Base-by-base conservation (phyloP, 2,797 vertebrate genomes). In the Urocyon cinereoargenteus region DNA sequence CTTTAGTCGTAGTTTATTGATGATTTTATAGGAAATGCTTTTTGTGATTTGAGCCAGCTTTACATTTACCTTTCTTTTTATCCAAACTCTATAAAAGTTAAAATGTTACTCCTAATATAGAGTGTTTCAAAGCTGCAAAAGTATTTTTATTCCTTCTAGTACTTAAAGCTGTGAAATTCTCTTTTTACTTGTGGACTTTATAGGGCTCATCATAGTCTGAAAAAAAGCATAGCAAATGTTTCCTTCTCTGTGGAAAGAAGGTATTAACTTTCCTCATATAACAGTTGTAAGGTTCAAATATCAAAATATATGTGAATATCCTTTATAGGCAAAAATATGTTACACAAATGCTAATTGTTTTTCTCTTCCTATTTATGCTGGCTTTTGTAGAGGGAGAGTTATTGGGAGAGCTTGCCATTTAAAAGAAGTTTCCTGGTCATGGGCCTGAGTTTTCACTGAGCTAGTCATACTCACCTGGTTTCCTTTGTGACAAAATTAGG, bases 181-280 rank as follows among this genome's bases (percentile, higher is more conserved):
- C 4, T 68, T 86, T 78, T 61, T 92, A 9, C 13, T 84, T 64
- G 11, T 79, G 13, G 4, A 64, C 9, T 88, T 93, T 78, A 75
- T 79, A 86, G 31, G 3, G 8, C 6, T 45, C 11, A 72, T 49
- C 28, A 59, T 10, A 72, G 31, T 26, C 24, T 93, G 22, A 77
- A 70, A 86, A 86, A 83, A 49, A 22, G 1, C 92, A 84, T 68
- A 82, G 6, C 11, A 93, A 95, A 73, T 19, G 6, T 78, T 91
- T 91, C 5, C 31, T 66, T 96, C 31, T 91, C n/a, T 68, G 31
- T 87, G 79, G 92, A 95, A 31, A 77, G 22, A 92, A 92, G 3
- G 9, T 34, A 88, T 40, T 91, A n/a, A 59, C 14, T 10, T 34
- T 10, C 2, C 15, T 45, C 3, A 36, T 66, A 88, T 68, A 49